These are phyloP conservation scores for Eupithecia exiguata DNA, from an alignment of 2,888 invertebrate species.

Conservation along the genomic window DNA sequence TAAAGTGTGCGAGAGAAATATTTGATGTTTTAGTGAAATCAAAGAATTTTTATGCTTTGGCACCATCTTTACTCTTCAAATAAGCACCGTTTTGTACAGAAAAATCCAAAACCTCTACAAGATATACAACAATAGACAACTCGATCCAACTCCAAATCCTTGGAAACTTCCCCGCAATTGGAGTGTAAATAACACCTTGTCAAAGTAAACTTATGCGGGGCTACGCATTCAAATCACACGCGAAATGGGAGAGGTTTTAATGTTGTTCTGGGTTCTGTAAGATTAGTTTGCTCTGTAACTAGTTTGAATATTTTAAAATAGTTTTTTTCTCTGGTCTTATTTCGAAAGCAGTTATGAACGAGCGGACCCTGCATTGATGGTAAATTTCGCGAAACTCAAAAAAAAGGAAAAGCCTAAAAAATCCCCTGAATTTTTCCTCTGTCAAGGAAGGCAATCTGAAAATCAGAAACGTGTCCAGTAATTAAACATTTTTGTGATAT, in stretches of 20 bases:
- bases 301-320: background rate
- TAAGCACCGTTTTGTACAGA: no score
- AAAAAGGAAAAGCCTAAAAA: no score
- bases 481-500: no score
- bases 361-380: no score
- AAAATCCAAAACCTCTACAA: background rate
- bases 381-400: no score
- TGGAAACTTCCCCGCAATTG: slow-evolving; percentile 22
- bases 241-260: background rate
- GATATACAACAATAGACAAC: slow-evolving; percentile 12
- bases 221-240: slow-evolving; percentile 36
- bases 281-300: background rate
- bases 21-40: no score
- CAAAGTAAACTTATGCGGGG: slow-evolving; percentile 33
- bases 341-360: background rate
- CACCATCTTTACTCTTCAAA: no score
- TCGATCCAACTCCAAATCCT: slow-evolving; percentile 22
- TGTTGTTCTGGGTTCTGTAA: slow-evolving; percentile 6
- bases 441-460: no score
- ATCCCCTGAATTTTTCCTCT: no score
- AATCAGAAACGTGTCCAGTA: no score
- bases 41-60: no score
- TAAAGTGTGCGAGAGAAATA: no score
- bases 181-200: slow-evolving; percentile 37
- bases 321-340: background rate